A percentile compares a stretch with the other conserved stretches of the same genome.
Conservation (phyloP, 2,888 invertebrate species). For the Oscheius onirici region DNA sequence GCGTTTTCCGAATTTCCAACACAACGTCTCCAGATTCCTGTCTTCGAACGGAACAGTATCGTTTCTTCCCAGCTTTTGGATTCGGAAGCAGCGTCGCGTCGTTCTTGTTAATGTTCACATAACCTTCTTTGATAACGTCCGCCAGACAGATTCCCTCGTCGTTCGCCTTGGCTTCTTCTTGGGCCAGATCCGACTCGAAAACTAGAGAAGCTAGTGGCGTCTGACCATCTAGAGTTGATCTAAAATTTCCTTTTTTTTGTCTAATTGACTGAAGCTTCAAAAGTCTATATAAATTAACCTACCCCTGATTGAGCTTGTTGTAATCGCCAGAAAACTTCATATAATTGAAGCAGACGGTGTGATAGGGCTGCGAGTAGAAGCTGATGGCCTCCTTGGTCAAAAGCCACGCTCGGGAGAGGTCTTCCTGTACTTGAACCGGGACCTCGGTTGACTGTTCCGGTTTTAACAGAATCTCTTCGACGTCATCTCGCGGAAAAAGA, state of each 20-base stretch:
- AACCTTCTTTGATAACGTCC: conserved; percentile 46
- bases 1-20: conserved; percentile 52
- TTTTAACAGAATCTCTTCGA: conserved; percentile 46
- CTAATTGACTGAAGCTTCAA: no score
- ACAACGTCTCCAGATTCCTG: conserved; percentile 56
- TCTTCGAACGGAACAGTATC: conserved; percentile 62
- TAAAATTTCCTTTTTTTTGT: neutral
- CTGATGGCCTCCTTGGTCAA: conserved; percentile 59
- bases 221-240: conserved; percentile 47
- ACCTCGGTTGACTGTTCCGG: conserved; percentile 49
- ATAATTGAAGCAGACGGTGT: conserved; percentile 90
- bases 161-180: conserved; percentile 60
- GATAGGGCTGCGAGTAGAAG: conserved; percentile 78
- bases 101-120: conserved; percentile 55
- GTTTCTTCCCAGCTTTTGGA: conserved; percentile 61
- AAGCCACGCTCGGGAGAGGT: conserved; percentile 61
- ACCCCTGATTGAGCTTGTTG: conserved; percentile 51
- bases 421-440: conserved; percentile 51
- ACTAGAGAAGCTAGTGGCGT: conserved; percentile 55
- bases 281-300: conserved; percentile 4
- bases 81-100: conserved; percentile 63
- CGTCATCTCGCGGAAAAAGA: conserved; percentile 69
- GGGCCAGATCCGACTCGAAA: conserved; percentile 66
- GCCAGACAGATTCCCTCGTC: conserved; percentile 16
- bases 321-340: conserved; percentile 87